phyloP scores from a whole-genome alignment of 2,797 vertebrate genomes.

The Sebastes oblongus region DNA sequence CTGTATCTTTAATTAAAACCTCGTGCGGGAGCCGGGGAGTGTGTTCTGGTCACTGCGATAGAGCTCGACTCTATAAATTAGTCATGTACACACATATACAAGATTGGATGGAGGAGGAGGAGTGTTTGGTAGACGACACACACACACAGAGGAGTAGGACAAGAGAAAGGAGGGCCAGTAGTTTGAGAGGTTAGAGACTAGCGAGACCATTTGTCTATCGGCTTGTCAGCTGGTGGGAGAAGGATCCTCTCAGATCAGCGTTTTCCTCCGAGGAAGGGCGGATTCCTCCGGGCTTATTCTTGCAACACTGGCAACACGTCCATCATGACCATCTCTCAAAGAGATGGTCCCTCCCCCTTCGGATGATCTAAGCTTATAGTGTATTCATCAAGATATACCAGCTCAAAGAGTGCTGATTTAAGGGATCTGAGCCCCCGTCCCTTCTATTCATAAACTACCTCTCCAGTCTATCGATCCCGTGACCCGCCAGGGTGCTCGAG shows the following conservation, averaged over 20 bases:
- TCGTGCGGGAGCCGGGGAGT: slow-evolving; percentile 30
- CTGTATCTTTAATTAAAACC: slow-evolving; percentile 68
- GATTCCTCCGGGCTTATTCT: slow-evolving; percentile 50
- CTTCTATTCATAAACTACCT: slow-evolving; percentile 47
- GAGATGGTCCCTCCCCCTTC: slow-evolving; percentile 37
- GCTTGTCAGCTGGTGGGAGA: slow-evolving; percentile 67
- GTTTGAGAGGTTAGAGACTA: slow-evolving; percentile 67
- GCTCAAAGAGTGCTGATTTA: slow-evolving; percentile 56
- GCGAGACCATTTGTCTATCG: slow-evolving; percentile 69
- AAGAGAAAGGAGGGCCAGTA: slow-evolving; percentile 35
- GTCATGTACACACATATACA: slow-evolving; percentile 28
- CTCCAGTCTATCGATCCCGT: slow-evolving; percentile 55
- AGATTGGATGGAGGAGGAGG: slow-evolving; percentile 17
- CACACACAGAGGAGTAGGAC: slow-evolving; percentile 11
- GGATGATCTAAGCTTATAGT: slow-evolving; percentile 27
- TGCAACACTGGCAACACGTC: slow-evolving; percentile 71
- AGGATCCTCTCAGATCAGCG: slow-evolving; percentile 73
- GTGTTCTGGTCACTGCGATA: slow-evolving; percentile 51
- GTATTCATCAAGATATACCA: slow-evolving; percentile 49
- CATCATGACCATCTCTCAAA: slow-evolving; percentile 61
- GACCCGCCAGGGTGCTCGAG: slow-evolving; percentile 47
- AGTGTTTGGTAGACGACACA: slow-evolving; percentile 27
- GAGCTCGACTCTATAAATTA: slow-evolving; percentile 56
- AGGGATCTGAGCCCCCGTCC: slow-evolving; percentile 27
- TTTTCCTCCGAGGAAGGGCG: slow-evolving; percentile 60